Conservation (phyloP, 2,113 vertebrate genomes). For the Pleuronectes platessa region DNA sequence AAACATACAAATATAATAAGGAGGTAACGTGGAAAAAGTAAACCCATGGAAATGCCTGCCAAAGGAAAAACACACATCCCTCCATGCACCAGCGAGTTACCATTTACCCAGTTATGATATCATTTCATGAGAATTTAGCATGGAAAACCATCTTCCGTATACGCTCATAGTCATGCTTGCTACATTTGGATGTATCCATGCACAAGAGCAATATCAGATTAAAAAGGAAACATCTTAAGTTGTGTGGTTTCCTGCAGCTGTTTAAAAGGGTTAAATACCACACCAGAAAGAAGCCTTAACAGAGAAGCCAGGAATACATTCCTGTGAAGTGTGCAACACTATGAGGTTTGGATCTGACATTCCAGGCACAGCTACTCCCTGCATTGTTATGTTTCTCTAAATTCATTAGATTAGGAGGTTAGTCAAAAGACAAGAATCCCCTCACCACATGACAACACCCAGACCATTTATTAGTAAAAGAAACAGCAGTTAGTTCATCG, state of each 20-base stretch:
- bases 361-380: neutral
- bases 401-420: neutral
- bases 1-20: neutral
- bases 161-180: neutral
- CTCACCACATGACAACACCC: conserved; percentile 38
- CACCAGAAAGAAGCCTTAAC: neutral
- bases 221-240: too few relatives aligned
- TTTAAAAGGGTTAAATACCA: conserved; percentile 6
- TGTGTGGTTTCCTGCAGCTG: conserved; percentile 24
- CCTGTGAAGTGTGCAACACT: conserved; percentile 2
- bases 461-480: conserved; percentile 42
- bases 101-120: neutral
- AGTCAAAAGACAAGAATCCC: neutral
- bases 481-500: conserved; percentile 8
- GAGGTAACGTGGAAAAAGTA: too few relatives aligned
- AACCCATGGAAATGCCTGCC: neutral
- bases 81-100: conserved; percentile 38
- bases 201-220: neutral
- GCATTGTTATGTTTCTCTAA: neutral
- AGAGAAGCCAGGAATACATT: conserved; percentile 8
- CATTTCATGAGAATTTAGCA: neutral
- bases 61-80: neutral
- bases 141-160: neutral
- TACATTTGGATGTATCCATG: neutral
- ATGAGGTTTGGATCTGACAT: neutral